Conservation (phyloP, 2,797 vertebrate species). For the Myotis pilosus region DNA sequence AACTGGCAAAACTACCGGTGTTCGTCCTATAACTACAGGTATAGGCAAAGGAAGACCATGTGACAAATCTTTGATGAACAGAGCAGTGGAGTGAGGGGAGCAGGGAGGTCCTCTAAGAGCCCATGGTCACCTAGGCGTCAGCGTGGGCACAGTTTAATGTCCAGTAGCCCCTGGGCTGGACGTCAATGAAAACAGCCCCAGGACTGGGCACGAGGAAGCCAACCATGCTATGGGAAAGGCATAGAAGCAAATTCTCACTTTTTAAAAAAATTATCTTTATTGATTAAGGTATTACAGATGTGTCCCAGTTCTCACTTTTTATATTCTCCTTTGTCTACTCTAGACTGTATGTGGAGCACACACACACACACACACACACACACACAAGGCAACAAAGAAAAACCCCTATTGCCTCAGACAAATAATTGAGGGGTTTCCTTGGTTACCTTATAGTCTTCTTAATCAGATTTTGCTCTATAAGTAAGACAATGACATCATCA, state of each 20-base stretch:
- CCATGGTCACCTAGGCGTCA: not conserved
- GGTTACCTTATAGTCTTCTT: not conserved
- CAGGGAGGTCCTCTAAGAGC: not conserved
- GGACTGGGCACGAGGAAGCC: not conserved
- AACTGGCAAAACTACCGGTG: not conserved
- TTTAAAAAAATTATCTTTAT: not conserved
- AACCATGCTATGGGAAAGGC: not conserved
- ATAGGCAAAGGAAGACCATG: not conserved
- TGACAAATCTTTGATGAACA: not conserved
- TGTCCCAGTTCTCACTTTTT: not conserved
- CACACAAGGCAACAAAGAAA: not conserved
- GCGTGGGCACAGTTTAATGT: not conserved
- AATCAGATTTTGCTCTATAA: not conserved
- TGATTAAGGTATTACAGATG: too few species aligned
- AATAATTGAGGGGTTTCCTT: constrained; percentile 8
- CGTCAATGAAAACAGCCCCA: not conserved
- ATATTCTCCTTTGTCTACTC: not conserved
- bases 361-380: not conserved
- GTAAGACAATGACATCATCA: not conserved
- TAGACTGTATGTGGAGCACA: not conserved
- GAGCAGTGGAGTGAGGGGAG: not conserved
- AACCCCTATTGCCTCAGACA: not conserved
- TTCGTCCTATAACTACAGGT: not conserved
- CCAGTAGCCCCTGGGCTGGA: not conserved
- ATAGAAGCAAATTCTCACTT: constrained; percentile 19